A percentile compares a stretch with the other conserved stretches of the same genome.
phyloP scores from a whole-genome alignment of 2,888 invertebrate species.

The Amiota minor region DNA sequence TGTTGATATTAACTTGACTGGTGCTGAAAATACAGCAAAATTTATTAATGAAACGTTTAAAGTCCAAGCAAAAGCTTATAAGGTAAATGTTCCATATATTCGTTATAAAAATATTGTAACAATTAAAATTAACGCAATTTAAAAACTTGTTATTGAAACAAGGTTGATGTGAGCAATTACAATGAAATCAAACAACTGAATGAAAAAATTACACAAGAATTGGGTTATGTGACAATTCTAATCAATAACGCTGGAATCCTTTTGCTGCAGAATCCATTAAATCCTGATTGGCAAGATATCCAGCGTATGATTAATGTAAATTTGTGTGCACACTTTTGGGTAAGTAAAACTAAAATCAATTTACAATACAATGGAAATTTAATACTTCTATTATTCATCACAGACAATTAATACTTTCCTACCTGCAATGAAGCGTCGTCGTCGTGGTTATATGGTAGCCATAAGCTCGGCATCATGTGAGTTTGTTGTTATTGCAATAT shows the following conservation, averaged over 20 bases:
- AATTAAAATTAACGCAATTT: not conserved
- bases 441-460: slow-evolving; percentile 70
- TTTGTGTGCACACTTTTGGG: slow-evolving; percentile 72
- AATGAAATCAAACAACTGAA: slow-evolving; percentile 54
- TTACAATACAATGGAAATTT: no score
- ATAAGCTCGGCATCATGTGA: slow-evolving; percentile 67
- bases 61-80: slow-evolving; percentile 62
- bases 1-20: slow-evolving; percentile 60
- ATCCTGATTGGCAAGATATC: slow-evolving; percentile 63
- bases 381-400: not conserved
- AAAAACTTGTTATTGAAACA: not conserved
- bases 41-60: slow-evolving; percentile 47
- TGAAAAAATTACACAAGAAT: slow-evolving; percentile 54
- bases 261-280: slow-evolving; percentile 42
- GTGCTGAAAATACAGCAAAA: slow-evolving; percentile 57
- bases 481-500: not conserved
- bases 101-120: no score
- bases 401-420: slow-evolving; percentile 71
- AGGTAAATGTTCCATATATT: slow-evolving; percentile 40
- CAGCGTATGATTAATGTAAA: slow-evolving; percentile 72
- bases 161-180: slow-evolving; percentile 63
- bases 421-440: slow-evolving; percentile 68
- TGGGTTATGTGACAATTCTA: slow-evolving; percentile 71
- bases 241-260: slow-evolving; percentile 74
- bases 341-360: slow-evolving; percentile 49